Base-by-base conservation (phyloP, 2,797 vertebrate species). In the Oceanodroma leucorhoa region DNA sequence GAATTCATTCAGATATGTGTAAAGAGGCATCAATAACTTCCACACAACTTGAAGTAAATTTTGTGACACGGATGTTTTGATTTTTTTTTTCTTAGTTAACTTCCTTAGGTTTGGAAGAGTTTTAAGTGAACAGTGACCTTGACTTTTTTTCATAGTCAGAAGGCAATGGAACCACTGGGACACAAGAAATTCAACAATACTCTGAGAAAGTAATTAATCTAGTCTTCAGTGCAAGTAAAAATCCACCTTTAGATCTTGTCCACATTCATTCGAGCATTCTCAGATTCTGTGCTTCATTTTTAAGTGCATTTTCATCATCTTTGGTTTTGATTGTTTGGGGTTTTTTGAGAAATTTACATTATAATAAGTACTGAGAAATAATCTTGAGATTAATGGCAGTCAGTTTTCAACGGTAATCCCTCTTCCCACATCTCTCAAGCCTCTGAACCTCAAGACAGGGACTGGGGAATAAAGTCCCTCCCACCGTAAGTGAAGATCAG, bases 1-100 rank as follows among this genome's bases (percentile, higher is more conserved):
- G 9, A 13, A 30, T 79, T 43, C 10, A 46, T 51, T 85, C 16
- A 1, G 0, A 5, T 75, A 12, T 1, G 0, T 29, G 17, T 23
- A 34, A 51, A 72, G 34, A 45, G 43, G 19, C 23, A 14, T 36
- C 57, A 11, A 1, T 51, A 55, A 54, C 38, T 76, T 70, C 0
- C 2, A 16, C 4, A 11, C 10, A 46, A 29, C 24, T 64, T 46
- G 43, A 58, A 78, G 50, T 54, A 10, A 71, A 23, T 46, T 43
- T 54, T 78, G 14, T 51, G n/a, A 3, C 5, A 24, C 10, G 7
- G 17, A 15, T 50, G 5, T 26, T 46, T 41, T 54, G 24, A 12
- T 27, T 21, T 43, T 23, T 6, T 66, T 17, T 43, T 10, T 43
- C 11, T 66, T 40, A 17, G 19, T 71, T 66, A 36, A 30, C 24